Evolutionary conservation across 30 jellyfish, hydroid and myxozoan species (phyloP).

Genomic region (Phacellophora camtschatica): DNA sequence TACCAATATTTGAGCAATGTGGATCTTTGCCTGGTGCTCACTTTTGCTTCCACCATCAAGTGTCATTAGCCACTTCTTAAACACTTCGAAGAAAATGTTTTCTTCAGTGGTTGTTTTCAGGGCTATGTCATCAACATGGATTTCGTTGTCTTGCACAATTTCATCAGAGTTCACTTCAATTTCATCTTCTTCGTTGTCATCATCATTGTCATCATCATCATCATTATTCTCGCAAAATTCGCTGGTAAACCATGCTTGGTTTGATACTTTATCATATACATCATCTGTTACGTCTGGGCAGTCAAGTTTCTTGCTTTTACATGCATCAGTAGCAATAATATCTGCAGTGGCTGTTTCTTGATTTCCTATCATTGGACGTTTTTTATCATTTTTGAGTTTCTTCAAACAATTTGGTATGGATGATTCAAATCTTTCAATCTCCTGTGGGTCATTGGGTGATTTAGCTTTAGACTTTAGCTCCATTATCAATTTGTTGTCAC

Average conservation of each 20-base stretch:
- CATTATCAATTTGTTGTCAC: not conserved
- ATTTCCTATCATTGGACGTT: no score
- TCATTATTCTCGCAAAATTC: constrained; percentile 4
- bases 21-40: constrained; percentile 10
- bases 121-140: no score
- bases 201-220: constrained; percentile 12
- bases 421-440: not conserved
- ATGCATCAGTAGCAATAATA: no score
- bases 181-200: not conserved
- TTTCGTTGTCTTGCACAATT: not conserved
- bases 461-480: not conserved
- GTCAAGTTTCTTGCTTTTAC: no score
- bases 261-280: no score
- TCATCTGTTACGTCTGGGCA: no score
- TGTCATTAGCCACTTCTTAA: constrained; percentile 6
- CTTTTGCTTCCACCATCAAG: constrained; percentile 17
- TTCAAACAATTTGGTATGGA: not conserved
- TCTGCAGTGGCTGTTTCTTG: no score
- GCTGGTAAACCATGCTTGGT: no score
- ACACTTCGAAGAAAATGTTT: no score
- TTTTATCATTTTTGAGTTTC: no score
- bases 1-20: not conserved
- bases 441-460: not conserved
- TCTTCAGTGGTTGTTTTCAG: no score
- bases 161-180: not conserved